phyloP scores from a whole-genome alignment of 2,113 vertebrate species.

The Pungitius pungitius region DNA sequence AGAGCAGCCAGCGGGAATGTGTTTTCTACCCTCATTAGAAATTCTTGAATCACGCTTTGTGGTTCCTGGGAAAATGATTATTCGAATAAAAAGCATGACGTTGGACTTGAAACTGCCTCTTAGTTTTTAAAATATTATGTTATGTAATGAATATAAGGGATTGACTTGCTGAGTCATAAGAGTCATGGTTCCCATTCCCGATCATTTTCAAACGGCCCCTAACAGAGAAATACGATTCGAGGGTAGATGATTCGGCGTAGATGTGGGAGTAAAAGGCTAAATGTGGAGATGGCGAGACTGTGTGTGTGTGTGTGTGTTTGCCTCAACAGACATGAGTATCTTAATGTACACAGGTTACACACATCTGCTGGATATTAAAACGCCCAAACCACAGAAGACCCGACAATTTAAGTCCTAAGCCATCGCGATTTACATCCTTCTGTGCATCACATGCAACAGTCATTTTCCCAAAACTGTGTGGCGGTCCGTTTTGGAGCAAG shows the following conservation, averaged over 20 bases:
- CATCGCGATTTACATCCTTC: conserved; percentile 46
- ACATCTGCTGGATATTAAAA: conserved; percentile 59
- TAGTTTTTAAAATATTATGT: neutral
- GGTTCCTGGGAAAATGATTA: neutral
- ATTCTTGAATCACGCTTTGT: neutral
- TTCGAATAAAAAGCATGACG: neutral
- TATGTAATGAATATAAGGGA: neutral
- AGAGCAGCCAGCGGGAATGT: neutral
- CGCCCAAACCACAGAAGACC: conserved; percentile 8
- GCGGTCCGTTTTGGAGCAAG: conserved; percentile 30
- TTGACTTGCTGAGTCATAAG: neutral
- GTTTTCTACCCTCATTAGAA: neutral
- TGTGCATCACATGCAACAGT: conserved; percentile 45
- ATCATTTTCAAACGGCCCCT: neutral
- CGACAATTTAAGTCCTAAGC: conserved; percentile 28
- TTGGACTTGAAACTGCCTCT: neutral
- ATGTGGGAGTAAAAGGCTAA: neutral
- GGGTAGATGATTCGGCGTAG: neutral
- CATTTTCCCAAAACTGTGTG: conserved; percentile 46
- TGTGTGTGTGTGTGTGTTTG: neutral
- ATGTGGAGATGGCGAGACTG: neutral
- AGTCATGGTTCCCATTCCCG: too few species aligned
- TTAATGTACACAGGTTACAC: conserved; percentile 43
- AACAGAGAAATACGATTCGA: neutral
- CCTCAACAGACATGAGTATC: conserved; percentile 15